These are phyloP conservation scores for Andrena dorsata DNA, from an alignment of 2,888 invertebrate genomes.

Conservation along the genomic window DNA sequence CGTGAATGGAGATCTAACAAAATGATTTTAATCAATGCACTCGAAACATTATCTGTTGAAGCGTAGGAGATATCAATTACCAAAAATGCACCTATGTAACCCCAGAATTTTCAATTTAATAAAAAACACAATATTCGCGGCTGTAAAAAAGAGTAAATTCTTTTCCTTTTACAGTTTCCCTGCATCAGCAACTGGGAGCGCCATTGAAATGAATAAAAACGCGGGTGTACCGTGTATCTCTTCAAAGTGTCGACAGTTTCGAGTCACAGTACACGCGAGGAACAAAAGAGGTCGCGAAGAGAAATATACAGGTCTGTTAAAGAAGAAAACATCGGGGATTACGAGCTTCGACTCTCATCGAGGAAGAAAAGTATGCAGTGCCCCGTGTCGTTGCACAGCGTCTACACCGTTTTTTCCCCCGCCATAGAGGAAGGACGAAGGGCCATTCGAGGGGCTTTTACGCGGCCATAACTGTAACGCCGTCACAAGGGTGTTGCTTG, in stretches of 20 bases:
- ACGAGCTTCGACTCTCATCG: slow-evolving; percentile 51
- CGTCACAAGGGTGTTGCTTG: slow-evolving; percentile 47
- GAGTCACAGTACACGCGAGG: background rate
- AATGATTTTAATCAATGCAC: too few species aligned
- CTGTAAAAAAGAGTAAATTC: background rate
- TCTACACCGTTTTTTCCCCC: slow-evolving; percentile 18
- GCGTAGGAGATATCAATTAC: too few species aligned
- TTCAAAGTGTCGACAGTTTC: slow-evolving; percentile 8
- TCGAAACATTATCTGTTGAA: too few species aligned
- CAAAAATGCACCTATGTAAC: too few species aligned
- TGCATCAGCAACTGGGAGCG: background rate
- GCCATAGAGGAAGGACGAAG: slow-evolving; percentile 11
- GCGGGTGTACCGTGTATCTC: background rate
- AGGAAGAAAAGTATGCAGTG: slow-evolving; percentile 20
- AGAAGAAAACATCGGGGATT: slow-evolving; percentile 52
- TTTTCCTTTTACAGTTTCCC: background rate
- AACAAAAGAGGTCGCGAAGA: slow-evolving; percentile 33
- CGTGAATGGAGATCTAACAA: too few species aligned
- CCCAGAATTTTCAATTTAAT: background rate
- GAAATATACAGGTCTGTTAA: slow-evolving; percentile 46
- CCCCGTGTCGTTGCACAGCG: slow-evolving; percentile 35
- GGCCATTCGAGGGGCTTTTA: slow-evolving; percentile 70
- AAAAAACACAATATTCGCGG: background rate
- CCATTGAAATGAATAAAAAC: slow-evolving; percentile 21
- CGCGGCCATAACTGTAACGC: slow-evolving; percentile 67